phyloP scores from a whole-genome alignment of 2,797 vertebrate species.

The Acanthis flammea region DNA sequence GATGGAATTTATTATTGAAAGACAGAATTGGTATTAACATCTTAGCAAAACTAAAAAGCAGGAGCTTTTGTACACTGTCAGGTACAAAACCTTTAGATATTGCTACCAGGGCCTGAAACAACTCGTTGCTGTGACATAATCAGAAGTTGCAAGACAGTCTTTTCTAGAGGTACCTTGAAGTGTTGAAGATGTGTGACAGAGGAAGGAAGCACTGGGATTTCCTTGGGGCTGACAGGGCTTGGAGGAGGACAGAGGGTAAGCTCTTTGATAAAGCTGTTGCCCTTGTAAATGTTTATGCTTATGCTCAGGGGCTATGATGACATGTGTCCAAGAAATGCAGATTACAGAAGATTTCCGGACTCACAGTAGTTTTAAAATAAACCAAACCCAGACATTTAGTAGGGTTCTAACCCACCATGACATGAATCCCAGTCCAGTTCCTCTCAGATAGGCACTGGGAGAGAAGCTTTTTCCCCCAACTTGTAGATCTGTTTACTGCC shows the following conservation, averaged over 20 bases:
- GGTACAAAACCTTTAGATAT: not conserved
- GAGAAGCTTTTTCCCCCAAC: not conserved
- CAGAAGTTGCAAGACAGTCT: not conserved
- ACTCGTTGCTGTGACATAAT: not conserved
- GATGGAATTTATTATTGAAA: not conserved
- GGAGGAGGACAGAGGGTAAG: not conserved
- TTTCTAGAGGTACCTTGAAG: not conserved
- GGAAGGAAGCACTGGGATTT: not conserved
- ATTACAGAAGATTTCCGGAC: not conserved
- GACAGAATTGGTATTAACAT: not conserved
- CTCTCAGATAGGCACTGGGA: not conserved
- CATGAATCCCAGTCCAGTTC: not conserved
- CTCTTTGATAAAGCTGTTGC: not conserved
- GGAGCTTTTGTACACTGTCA: not conserved
- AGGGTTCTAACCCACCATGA: not conserved
- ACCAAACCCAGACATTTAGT: not conserved
- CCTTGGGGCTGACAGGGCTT: not conserved
- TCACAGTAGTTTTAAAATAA: not conserved
- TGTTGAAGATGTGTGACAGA: not conserved
- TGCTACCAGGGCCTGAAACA: not conserved
- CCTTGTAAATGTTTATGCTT: not conserved
- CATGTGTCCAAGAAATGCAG: not conserved
- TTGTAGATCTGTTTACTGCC: not conserved
- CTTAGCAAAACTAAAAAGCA: not conserved
- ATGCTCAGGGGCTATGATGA: not conserved